Base-by-base conservation (phyloP, 2,797 vertebrate species). In the Spinibarbus caldwelli region DNA sequence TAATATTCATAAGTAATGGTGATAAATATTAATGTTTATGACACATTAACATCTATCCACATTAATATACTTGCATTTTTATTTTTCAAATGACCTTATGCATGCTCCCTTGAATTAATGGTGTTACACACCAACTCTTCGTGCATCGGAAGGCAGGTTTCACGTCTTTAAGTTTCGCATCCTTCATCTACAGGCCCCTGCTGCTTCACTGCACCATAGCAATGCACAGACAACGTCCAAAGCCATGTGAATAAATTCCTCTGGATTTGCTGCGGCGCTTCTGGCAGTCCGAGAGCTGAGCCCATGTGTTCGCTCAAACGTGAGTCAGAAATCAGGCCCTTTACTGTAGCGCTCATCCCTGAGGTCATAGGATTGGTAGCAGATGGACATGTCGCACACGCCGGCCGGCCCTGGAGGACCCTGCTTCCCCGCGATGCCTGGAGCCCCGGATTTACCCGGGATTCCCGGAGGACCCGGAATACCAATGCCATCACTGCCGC, bases 301-400 rank as follows among this genome's bases (percentile, higher is more conserved):
- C 62, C 72, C 59, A 31, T 76, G 73, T 77, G 75, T 80, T 82
- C 3, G 43, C 26, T 76, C 45, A 19, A 29, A 47, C 29, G 73
- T 54, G 21, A 49, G 8, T 94, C 92, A 96, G 87, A 96, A 90
- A 75, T 95, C 93, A 19, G 95, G 95, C 78, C 95, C 96, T 94
- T 96, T 96, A 90, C 93, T 96, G 91, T 95, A 96, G 68, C 91
- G 93, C 47, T 92, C 89, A 49, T 95, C 93, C 89, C 95, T 95
- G 88, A 91, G 90, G 86, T 93, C 92, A 88, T 95, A 96, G 71
- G 88, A 92, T 86, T 94, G 95, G 89, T 96, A 96, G 88, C 96
- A 96, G 87, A 93, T 91, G 52, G 96, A 95, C 54, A 93, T 77
- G 72, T 96, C 95, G 75, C 96, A 96, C 83, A 95, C 85, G n/a